phyloP scores from a whole-genome alignment of 2,797 vertebrate species.

The Micromesistius poutassou region DNA sequence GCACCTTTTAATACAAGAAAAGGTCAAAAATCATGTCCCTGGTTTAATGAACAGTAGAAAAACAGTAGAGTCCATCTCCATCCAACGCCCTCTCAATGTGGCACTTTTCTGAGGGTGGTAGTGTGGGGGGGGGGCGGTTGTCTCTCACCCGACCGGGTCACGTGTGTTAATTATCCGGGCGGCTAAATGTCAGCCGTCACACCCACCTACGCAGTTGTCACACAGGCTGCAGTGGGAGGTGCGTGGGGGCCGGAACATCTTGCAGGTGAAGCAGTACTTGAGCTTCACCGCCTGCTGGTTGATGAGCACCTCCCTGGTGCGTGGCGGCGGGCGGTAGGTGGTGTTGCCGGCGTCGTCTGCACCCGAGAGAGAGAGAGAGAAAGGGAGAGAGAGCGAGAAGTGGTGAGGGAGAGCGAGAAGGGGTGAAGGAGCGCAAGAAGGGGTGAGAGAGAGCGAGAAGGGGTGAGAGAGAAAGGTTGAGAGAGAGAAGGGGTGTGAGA shows the following conservation, averaged over 20 bases:
- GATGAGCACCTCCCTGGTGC: constrained; percentile 88
- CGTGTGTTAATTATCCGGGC: constrained; percentile 33
- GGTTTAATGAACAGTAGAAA: background rate
- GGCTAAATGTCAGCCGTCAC: constrained; percentile 34
- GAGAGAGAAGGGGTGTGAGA: too few relatives aligned
- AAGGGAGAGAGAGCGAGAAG: background rate
- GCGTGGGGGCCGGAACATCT: constrained; percentile 91
- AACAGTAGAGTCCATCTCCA: background rate
- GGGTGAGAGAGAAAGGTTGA: too few relatives aligned
- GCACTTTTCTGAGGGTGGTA: background rate
- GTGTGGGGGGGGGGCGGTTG: too few relatives aligned
- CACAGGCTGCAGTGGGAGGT: constrained; percentile 96
- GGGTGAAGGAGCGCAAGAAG: too few relatives aligned
- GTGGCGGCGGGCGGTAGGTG: constrained; percentile 84
- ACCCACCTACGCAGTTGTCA: constrained; percentile 95
- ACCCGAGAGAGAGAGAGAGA: background rate
- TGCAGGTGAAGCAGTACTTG: constrained; percentile 97
- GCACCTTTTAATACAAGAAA: background rate
- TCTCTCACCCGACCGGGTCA: background rate
- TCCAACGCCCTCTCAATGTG: background rate
- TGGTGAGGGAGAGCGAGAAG: background rate
- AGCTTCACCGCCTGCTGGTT: constrained; percentile 91
- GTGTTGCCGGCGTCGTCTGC: constrained; percentile 81
- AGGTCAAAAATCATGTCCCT: background rate
- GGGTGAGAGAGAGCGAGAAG: too few relatives aligned